Conservation (phyloP, 37 sponge, comb jelly and placozoan species). For the Spongilla lacustris region DNA sequence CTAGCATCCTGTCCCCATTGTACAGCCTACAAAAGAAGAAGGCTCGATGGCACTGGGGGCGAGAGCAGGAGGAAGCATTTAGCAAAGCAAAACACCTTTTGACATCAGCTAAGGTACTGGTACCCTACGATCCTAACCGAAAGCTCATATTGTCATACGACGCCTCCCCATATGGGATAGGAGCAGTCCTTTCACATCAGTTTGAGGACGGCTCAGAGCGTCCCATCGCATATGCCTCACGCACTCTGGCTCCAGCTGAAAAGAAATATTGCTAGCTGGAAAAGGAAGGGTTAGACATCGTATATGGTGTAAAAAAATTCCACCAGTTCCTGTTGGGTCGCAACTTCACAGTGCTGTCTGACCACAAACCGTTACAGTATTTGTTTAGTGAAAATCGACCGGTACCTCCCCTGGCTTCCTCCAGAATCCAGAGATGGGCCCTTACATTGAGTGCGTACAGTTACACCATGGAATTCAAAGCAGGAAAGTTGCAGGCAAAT, state of each 20-base stretch:
- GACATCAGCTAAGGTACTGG: constrained; percentile 9
- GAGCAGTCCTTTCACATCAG: constrained; percentile 37
- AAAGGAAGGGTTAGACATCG: constrained; percentile 26
- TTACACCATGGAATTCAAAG: constrained; percentile 24
- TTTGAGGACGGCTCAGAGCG: constrained; percentile 9
- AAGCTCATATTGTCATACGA: constrained; percentile 17
- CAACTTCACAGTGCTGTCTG: constrained; percentile 23
- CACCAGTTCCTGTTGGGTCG: constrained; percentile 23
- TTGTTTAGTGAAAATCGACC: constrained; percentile 9
- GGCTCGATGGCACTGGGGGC: constrained; percentile 22
- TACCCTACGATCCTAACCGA: constrained; percentile 22
- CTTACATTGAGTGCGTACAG: constrained; percentile 33
- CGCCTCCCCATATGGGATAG: constrained; percentile 49
- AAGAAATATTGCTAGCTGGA: constrained; percentile 29
- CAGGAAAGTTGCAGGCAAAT: constrained; percentile 20
- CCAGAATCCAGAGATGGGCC: constrained; percentile 42
- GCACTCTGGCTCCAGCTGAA: constrained; percentile 28
- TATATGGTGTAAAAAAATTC: constrained; percentile 27
- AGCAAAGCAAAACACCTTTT: constrained; percentile 24
- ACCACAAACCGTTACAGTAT: constrained; percentile 50
- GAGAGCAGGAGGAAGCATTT: constrained; percentile 41
- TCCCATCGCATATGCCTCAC: constrained; percentile 31
- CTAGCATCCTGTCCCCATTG: constrained; percentile 16
- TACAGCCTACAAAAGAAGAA: constrained; percentile 16
- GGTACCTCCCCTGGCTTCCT: constrained; percentile 36